Conservation (phyloP, 2,888 invertebrate genomes). For the Phortica magna region DNA sequence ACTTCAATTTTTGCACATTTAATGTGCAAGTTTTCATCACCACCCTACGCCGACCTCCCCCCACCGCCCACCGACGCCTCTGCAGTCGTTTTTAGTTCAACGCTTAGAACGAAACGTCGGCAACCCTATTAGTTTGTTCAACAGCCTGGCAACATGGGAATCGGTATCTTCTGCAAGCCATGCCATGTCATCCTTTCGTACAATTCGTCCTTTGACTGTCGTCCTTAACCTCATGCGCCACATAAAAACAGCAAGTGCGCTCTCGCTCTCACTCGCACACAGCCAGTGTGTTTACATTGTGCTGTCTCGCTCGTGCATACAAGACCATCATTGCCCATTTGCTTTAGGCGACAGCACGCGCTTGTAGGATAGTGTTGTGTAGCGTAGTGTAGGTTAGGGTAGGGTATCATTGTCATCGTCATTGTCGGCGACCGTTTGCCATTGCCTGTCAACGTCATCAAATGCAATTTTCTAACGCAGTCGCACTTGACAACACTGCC, state of each 20-base stretch:
- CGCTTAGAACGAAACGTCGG: neutral
- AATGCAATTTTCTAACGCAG: slow-evolving; percentile 76
- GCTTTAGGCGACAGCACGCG: too few relatives aligned
- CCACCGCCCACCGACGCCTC: neutral
- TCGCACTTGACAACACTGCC: slow-evolving; percentile 69
- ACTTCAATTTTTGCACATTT: slow-evolving; percentile 19
- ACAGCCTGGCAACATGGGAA: neutral
- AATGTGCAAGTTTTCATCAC: slow-evolving; percentile 5
- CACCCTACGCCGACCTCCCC: neutral
- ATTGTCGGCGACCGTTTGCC: neutral
- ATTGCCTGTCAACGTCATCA: slow-evolving; percentile 44
- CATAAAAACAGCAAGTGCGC: slow-evolving; percentile 1
- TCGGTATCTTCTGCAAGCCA: neutral
- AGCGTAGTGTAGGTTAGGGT: neutral
- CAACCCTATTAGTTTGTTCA: neutral
- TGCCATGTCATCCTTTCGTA: neutral
- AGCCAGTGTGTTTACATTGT: neutral
- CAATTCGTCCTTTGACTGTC: slow-evolving; percentile 1
- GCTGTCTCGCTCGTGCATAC: too few relatives aligned
- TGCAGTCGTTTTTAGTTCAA: neutral
- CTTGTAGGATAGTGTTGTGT: too few relatives aligned
- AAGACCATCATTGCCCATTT: too few relatives aligned
- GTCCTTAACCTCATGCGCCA: slow-evolving; percentile 30
- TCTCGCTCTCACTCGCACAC: neutral
- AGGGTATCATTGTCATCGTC: slow-evolving; percentile 7